Conservation (phyloP, 2,888 invertebrate species). For the Diarsia brunnea region DNA sequence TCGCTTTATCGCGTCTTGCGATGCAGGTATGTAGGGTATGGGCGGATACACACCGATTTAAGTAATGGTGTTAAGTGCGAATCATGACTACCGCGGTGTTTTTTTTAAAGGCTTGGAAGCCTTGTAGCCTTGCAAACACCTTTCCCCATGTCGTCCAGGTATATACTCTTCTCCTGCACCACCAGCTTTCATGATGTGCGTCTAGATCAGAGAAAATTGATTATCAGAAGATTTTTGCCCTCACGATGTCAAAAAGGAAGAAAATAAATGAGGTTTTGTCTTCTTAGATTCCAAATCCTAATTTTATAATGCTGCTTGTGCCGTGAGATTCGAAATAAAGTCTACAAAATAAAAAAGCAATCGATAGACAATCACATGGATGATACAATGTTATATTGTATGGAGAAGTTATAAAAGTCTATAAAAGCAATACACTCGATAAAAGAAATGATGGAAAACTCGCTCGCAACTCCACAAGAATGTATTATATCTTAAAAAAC, state of each 20-base stretch:
- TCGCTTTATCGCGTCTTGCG: slow-evolving; percentile 34
- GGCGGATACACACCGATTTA: not conserved
- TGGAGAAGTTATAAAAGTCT: slow-evolving; percentile 19
- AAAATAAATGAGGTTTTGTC: not conserved
- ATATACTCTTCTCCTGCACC: too few relatives aligned
- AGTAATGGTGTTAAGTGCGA: not conserved
- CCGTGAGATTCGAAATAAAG: not conserved
- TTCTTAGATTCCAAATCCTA: not conserved
- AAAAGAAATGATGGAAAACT: slow-evolving; percentile 51
- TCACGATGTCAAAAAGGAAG: too few relatives aligned
- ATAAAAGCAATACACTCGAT: slow-evolving; percentile 38
- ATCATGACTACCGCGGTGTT: too few relatives aligned
- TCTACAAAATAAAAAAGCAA: slow-evolving; percentile 4
- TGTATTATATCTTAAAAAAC: slow-evolving; percentile 55
- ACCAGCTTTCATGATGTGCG: too few relatives aligned
- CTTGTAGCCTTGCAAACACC: too few relatives aligned
- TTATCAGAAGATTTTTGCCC: too few relatives aligned
- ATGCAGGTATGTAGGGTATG: not conserved
- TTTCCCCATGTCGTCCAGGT: too few relatives aligned
- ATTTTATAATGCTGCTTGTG: not conserved
- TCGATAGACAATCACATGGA: slow-evolving; percentile 2
- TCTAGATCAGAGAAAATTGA: too few relatives aligned
- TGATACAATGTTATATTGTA: slow-evolving; percentile 13
- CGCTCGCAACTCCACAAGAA: slow-evolving; percentile 41
- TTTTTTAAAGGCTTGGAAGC: too few relatives aligned